Base-by-base conservation (phyloP, 2,888 invertebrate species). In the Halictus ligatus region DNA sequence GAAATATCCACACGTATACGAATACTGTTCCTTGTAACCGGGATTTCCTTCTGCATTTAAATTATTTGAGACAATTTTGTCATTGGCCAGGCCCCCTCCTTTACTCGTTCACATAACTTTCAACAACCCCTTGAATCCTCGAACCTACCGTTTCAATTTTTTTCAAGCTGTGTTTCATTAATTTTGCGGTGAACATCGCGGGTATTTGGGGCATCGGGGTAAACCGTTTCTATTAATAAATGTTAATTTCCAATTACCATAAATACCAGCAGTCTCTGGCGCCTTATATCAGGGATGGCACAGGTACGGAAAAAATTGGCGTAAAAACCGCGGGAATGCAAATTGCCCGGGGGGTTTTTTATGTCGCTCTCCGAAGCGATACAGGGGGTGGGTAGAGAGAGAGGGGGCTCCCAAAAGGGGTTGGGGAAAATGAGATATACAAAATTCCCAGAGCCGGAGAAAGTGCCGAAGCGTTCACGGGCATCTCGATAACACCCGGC, bases 401-500 rank as follows among this genome's bases (percentile, higher is more conserved):
- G 54, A 10, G 54, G 35, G 13, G 40, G 40, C 12, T n/a, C 18
- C 43, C 35, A 12, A 69, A 69, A 21, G 43, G 69, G 35, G 40
- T 35, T 3, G 29, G 35, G 18, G 25, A 18, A 48, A 40, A 46
- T 40, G 71, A 78, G 73, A 73, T 79, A 64, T 73, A 54, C 18
- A 50, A 43, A 82, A 79, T 80, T 80, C 75, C 48, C 75, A 75
- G 15, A 13, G 43, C 21, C 35, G n/a, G 40, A 67, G 69, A 40
- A 71, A 71, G 40, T 48, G 69, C 40, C 58, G 29, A 21, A 43
- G 50, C 43, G 71, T 87, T 80, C 46, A 69, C 64, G 72, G 50
- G 48, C 50, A 58, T 54, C 75, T 67, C 84, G 75, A 89, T 85
- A 85, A 84, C 87, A 81, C 71, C 40, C 71, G 15, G 35, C 81